phyloP scores from a whole-genome alignment of 2,113 vertebrate species.

The Gopherus flavomarginatus region DNA sequence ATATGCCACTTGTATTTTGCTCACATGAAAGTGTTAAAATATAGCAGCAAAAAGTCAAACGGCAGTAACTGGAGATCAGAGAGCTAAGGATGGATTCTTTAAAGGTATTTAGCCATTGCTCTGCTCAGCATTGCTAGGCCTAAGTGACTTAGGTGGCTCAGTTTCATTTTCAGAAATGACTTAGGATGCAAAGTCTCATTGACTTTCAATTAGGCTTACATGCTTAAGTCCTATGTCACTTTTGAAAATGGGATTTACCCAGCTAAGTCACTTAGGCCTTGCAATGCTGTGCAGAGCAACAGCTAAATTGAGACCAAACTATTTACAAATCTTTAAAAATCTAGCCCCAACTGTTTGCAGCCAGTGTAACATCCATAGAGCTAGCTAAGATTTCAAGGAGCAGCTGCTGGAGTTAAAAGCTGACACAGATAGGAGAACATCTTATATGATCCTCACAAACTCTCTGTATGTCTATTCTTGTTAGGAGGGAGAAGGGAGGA shows the following conservation, averaged over 20 bases:
- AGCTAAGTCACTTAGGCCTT: background rate
- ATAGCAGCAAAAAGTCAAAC: background rate
- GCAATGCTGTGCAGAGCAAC: background rate
- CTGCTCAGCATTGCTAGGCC: background rate
- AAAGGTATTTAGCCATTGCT: background rate
- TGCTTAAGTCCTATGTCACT: background rate
- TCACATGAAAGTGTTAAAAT: background rate
- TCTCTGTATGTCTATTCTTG: background rate
- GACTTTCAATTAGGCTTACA: background rate
- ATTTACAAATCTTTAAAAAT: background rate
- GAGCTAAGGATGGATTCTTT: background rate
- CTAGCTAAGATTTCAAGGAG: background rate
- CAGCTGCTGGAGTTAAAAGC: background rate
- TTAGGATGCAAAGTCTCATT: background rate
- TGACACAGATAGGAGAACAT: background rate
- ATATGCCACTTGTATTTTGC: background rate
- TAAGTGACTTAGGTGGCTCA: background rate
- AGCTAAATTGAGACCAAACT: background rate
- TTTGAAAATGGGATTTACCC: background rate
- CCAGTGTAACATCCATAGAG: background rate
- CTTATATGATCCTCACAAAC: background rate
- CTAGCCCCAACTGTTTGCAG: background rate
- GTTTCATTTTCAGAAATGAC: background rate
- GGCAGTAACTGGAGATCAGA: background rate
- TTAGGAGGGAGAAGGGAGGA: background rate